phyloP scores from a whole-genome alignment of 2,888 invertebrate species.

The Acronicta leporina region DNA sequence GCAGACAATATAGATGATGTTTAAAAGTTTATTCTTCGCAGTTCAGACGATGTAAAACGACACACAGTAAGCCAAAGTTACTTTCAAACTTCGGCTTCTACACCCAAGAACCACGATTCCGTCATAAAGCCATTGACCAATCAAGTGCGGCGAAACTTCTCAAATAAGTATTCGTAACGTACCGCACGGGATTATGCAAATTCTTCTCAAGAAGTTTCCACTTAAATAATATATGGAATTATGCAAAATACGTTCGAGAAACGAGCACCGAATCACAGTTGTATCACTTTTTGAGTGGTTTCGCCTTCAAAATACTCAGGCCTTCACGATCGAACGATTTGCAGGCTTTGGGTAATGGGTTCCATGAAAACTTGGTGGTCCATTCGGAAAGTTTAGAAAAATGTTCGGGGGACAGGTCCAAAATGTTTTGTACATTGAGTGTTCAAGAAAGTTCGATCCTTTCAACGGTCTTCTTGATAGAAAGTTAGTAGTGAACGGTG shows the following conservation, averaged over 20 bases:
- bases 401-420: not conserved
- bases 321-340: constrained; percentile 33
- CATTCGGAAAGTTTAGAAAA: constrained; percentile 26
- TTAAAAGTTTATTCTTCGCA: too few species aligned
- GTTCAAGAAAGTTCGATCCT: not conserved
- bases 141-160: constrained; percentile 49
- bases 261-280: constrained; percentile 54
- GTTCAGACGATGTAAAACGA: too few species aligned
- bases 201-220: constrained; percentile 60
- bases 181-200: constrained; percentile 66
- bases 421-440: not conserved
- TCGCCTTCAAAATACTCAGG: constrained; percentile 41
- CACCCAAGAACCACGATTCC: constrained; percentile 25
- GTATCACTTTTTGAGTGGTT: constrained; percentile 58
- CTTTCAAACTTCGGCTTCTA: constrained; percentile 18
- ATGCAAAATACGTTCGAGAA: constrained; percentile 67
- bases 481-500: too few species aligned
- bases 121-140: constrained; percentile 56
- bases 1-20: too few species aligned
- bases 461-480: too few species aligned
- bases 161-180: constrained; percentile 62
- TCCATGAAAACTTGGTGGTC: constrained; percentile 24
- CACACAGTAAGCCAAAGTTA: constrained; percentile 7
- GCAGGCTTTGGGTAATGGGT: constrained; percentile 33
- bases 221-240: constrained; percentile 78